Conservation (phyloP, 2,797 vertebrate species). For the Lepus oiostolus region DNA sequence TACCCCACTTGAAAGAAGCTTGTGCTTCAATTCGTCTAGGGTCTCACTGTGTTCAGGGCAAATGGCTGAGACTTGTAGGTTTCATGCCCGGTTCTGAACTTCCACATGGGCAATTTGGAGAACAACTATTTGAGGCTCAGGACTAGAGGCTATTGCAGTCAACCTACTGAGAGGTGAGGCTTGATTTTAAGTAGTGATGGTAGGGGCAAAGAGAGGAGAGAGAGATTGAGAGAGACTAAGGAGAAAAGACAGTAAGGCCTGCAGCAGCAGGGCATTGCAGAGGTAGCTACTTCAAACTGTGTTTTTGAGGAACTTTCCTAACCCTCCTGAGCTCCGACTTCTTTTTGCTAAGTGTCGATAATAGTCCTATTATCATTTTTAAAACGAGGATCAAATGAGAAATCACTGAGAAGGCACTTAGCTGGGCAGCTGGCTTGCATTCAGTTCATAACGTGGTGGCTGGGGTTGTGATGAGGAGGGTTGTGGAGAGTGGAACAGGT, state of each 20-base stretch:
- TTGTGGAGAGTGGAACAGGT: background rate
- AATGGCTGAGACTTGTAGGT: background rate
- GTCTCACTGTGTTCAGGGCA: background rate
- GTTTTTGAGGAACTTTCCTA: background rate
- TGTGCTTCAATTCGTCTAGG: background rate
- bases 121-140: background rate
- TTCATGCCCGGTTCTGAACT: background rate
- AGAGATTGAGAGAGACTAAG: too few species aligned
- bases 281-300: background rate
- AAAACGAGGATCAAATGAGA: background rate
- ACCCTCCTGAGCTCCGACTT: background rate
- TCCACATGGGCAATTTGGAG: background rate
- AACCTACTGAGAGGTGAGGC: background rate
- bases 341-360: background rate
- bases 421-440: background rate
- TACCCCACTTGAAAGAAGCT: background rate
- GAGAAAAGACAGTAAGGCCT: background rate
- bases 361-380: background rate
- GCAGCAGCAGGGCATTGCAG: fast-evolving
- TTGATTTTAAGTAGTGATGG: background rate
- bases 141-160: background rate
- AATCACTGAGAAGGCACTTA: background rate
- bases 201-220: background rate
- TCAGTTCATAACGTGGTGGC: background rate
- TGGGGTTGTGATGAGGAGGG: too few species aligned